Evolutionary conservation across 2,113 vertebrate genomes (phyloP), one percentile per base, ranked within the genome.

Genomic region (Lasiurus cinereus): DNA sequence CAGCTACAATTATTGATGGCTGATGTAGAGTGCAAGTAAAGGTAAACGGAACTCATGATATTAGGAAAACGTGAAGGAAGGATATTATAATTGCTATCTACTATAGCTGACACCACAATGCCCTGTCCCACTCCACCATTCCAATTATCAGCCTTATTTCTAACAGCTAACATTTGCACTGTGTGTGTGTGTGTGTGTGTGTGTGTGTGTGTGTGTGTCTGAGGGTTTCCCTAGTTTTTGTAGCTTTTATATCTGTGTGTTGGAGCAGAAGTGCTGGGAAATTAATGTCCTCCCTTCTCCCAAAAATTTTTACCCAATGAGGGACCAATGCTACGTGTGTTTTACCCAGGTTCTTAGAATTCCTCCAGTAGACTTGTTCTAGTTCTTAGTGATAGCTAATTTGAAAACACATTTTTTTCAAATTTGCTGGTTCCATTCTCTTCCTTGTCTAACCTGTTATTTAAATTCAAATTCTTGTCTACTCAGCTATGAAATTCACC

Each of bases 381-480:
- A 33, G 27, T 62, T 29, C 39, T 70, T 14, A 54, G 24, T 54
- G 64, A 4, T 50, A 39, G n/a, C 19, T 39, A n/a, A 36, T 31
- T 77, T 50, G 22, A 87, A 83, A 89, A 24, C 21, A 88, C 16
- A 56, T 2, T 19, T 13, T 77, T n/a, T n/a, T n/a, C n/a, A n/a
- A n/a, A n/a, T n/a, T 46, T 70, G 16, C 31, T 69, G 13, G 24
- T 79, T 79, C 14, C 6, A 33, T 80, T 89, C 24, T 50, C 29
- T 96, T 77, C 19, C 19, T 94, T 89, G 1, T 69, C 31, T 84
- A 79, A 39, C 7, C 78, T 89, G 31, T 77, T 88, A 59, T 79
- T 22, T 87, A 48, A 48, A 22, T 18, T 86, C 64, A 93, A 52
- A 43, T 88, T 69, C 54, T 93, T 84, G 36, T 33, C 2, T 80